Conservation (phyloP, 2,888 invertebrate species). For the Meiosimyza platycephala region DNA sequence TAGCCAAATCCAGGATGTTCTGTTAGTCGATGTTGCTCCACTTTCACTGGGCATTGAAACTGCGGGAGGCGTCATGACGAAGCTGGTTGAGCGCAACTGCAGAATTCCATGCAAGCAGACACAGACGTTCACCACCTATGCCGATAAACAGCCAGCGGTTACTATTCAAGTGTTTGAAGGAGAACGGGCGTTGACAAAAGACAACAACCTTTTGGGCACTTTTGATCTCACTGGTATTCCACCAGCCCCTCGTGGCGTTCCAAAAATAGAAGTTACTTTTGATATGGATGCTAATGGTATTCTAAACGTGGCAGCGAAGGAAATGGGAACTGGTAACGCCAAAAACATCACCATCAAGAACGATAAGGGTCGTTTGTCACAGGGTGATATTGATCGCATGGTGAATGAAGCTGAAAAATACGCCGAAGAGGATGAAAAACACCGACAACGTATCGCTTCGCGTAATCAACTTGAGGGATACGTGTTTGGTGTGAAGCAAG, state of each 20-base stretch:
- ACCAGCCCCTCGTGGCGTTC: slow-evolving; percentile 88
- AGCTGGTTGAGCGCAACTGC: slow-evolving; percentile 78
- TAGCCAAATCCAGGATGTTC: slow-evolving; percentile 78
- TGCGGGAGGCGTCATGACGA: slow-evolving; percentile 84
- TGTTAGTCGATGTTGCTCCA: slow-evolving; percentile 76
- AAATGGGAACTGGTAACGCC: slow-evolving; percentile 74
- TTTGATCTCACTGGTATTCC: slow-evolving; percentile 96
- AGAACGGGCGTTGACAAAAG: slow-evolving; percentile 89
- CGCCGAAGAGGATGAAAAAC: slow-evolving; percentile 78
- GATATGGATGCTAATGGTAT: slow-evolving; percentile 92
- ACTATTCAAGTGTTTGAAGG: slow-evolving; percentile 81
- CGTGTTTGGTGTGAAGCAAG: slow-evolving; percentile 77
- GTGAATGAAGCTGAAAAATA: slow-evolving; percentile 78
- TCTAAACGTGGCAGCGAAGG: slow-evolving; percentile 84
- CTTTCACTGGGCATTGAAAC: slow-evolving; percentile 82
- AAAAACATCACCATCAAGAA: slow-evolving; percentile 84
- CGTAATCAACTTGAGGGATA: slow-evolving; percentile 81
- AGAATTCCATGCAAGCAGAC: slow-evolving; percentile 79
- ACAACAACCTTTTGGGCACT: slow-evolving; percentile 93
- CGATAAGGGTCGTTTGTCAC: slow-evolving; percentile 82
- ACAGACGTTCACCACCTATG: slow-evolving; percentile 82
- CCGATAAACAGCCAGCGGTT: slow-evolving; percentile 83
- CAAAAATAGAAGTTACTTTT: slow-evolving; percentile 85
- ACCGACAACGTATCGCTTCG: slow-evolving; percentile 75
- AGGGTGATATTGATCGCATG: slow-evolving; percentile 84